Evolutionary conservation across 1,140 invertebrate genomes (phyloP).

Genomic region (Lasioglossum albipes): DNA sequence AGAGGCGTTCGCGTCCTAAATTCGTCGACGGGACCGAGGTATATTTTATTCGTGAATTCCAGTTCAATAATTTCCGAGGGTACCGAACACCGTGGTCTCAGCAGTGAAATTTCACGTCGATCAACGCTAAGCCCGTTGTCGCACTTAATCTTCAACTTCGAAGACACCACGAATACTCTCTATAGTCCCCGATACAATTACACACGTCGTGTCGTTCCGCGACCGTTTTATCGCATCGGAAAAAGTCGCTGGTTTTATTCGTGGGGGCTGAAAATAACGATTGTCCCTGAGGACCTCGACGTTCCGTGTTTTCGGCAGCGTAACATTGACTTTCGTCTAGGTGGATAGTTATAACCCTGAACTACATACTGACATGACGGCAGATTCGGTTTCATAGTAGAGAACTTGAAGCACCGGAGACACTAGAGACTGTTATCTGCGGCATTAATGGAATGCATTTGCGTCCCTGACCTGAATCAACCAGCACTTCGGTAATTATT

Average conservation of each 20-base stretch:
- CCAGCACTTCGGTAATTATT: constrained; percentile 15
- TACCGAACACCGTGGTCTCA: constrained; percentile 1
- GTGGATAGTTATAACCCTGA: constrained; percentile 45
- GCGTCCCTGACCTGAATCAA: constrained; percentile 31
- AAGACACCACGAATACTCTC: not conserved
- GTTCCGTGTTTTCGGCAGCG: not conserved
- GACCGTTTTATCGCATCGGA: not conserved
- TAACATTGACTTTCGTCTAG: constrained; percentile 45
- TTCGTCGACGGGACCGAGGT: not conserved
- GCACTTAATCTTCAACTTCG: not conserved
- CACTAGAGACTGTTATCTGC: not conserved
- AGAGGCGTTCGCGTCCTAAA: constrained; percentile 18
- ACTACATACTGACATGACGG: constrained; percentile 39
- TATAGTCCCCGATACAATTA: not conserved
- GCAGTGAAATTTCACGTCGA: not conserved
- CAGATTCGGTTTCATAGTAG: constrained; percentile 46
- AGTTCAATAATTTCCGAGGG: constrained; percentile 31
- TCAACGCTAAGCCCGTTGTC: constrained; percentile 14
- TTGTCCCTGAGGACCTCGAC: not conserved
- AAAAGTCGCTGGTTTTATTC: not conserved
- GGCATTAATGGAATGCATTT: constrained; percentile 31
- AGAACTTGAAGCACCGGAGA: constrained; percentile 46
- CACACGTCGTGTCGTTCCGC: not conserved
- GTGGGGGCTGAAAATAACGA: constrained; percentile 15
- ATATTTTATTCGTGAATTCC: constrained; percentile 26